phyloP scores from a whole-genome alignment of 1,140 invertebrate species.

The Spodoptera frugiperda region DNA sequence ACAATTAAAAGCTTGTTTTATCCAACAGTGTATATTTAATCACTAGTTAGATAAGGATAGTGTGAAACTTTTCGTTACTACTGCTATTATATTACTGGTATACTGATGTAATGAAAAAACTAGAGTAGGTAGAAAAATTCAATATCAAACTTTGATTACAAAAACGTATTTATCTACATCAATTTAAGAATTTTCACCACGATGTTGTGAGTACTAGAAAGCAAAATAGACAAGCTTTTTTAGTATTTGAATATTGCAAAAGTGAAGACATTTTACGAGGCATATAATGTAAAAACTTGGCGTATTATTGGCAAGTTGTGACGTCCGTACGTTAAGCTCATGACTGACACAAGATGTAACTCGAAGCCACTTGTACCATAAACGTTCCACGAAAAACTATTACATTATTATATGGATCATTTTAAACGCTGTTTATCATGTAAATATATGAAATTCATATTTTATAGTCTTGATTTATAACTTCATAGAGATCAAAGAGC shows the following conservation, averaged over 20 bases:
- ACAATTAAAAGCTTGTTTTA: too few relatives aligned
- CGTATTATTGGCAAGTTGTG: constrained; percentile 51
- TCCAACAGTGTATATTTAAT: too few relatives aligned
- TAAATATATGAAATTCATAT: constrained; percentile 45
- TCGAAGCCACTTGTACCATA: constrained; percentile 50
- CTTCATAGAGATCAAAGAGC: constrained; percentile 44
- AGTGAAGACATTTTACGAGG: constrained; percentile 20
- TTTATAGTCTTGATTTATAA: constrained; percentile 41
- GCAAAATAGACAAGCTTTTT: not conserved
- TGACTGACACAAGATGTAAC: constrained; percentile 43
- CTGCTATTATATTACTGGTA: too few relatives aligned
- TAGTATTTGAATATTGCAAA: not conserved
- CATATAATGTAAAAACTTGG: constrained; percentile 22
- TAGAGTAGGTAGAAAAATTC: too few relatives aligned
- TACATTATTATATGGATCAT: constrained; percentile 37
- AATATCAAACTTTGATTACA: too few relatives aligned
- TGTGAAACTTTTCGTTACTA: too few relatives aligned
- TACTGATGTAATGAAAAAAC: too few relatives aligned
- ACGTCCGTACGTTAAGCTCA: constrained; percentile 51
- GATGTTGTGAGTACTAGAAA: not conserved
- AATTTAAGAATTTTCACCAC: too few relatives aligned
- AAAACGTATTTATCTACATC: too few relatives aligned
- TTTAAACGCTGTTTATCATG: constrained; percentile 44
- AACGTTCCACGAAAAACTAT: constrained; percentile 53
- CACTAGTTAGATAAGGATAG: too few relatives aligned